phyloP scores from a whole-genome alignment of 92 coral and sea anemone genomes.

The Bergia puertoricense region DNA sequence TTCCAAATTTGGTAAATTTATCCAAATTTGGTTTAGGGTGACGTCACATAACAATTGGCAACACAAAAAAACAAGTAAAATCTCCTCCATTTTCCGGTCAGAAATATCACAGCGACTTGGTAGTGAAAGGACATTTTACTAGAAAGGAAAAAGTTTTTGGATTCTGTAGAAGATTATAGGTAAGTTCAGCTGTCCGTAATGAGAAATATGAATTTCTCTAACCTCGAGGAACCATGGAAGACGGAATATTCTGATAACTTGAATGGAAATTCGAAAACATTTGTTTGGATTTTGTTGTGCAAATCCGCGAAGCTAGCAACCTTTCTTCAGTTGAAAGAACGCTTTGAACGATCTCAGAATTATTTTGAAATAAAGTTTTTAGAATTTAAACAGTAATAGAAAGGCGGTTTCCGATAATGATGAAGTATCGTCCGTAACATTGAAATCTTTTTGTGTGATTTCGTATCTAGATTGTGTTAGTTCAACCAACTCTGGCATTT shows the following conservation, averaged over 20 bases:
- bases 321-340: constrained; percentile 29
- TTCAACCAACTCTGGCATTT: not conserved
- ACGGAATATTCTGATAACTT: not conserved
- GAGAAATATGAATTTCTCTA: not conserved
- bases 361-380: not conserved
- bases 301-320: constrained; percentile 70
- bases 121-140: not conserved
- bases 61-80: constrained; percentile 74
- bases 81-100: constrained; percentile 90
- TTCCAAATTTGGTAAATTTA: not conserved
- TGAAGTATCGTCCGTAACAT: not conserved
- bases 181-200: not conserved
- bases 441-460: constrained; percentile 5
- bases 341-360: not conserved
- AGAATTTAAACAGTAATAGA: not conserved
- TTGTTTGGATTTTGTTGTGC: constrained; percentile 93
- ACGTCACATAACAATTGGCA: constrained; percentile 81
- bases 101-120: constrained; percentile 6
- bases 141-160: not conserved
- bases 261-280: constrained; percentile 22
- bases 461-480: not conserved
- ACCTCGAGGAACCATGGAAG: not conserved
- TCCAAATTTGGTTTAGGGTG: constrained; percentile 63
- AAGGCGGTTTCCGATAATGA: not conserved
- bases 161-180: not conserved